Evolutionary conservation across 92 coral and sea anemone species (phyloP).

Genomic region (Meandrina meandrites): DNA sequence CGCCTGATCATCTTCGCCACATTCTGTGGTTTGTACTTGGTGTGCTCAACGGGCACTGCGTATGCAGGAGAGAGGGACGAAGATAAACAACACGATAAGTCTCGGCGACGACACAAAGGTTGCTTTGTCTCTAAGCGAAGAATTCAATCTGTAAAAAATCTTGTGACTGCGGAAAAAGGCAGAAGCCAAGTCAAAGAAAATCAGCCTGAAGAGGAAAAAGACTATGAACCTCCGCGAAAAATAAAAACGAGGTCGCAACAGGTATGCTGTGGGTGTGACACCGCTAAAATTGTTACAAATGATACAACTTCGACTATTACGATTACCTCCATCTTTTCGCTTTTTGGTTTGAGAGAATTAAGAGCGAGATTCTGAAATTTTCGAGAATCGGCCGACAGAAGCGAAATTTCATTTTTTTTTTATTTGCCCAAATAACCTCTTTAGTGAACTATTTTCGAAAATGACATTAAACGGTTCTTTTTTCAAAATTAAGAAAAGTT

Average conservation of each 20-base stretch:
- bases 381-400: too few species aligned
- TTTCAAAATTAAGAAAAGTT: too few species aligned
- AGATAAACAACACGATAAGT: background rate
- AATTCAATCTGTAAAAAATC: background rate
- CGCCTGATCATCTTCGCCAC: background rate
- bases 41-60: background rate
- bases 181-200: background rate
- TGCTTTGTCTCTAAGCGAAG: background rate
- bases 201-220: background rate
- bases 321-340: background rate
- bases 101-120: conserved; percentile 6
- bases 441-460: too few species aligned
- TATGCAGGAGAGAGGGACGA: background rate
- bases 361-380: too few species aligned
- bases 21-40: background rate
- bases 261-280: background rate
- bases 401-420: too few species aligned
- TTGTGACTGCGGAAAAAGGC: background rate
- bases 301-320: background rate
- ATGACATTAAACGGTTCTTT: too few species aligned
- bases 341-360: too few species aligned
- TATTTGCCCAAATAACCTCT: too few species aligned
- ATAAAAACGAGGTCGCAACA: conserved; percentile 10
- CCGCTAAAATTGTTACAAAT: background rate
- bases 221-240: conserved; percentile 5